These are phyloP conservation scores for Samia ricini DNA, from an alignment of 1,140 invertebrate genomes.

Conservation along the genomic window DNA sequence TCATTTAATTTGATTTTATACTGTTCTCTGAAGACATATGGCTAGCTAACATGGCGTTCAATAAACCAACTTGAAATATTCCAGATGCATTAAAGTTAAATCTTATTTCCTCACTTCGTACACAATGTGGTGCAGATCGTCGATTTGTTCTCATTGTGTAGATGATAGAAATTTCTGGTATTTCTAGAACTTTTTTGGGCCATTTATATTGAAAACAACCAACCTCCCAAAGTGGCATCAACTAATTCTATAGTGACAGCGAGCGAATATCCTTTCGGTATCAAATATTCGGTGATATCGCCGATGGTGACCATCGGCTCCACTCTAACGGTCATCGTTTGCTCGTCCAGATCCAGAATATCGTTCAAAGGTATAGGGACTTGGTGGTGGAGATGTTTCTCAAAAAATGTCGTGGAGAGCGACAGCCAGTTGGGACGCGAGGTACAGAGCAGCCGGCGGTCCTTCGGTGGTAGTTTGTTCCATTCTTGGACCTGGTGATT, in stretches of 20 bases:
- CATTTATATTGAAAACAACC: background rate
- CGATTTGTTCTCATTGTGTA: too few species aligned
- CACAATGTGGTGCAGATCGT: too few species aligned
- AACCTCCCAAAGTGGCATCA: constrained; percentile 86
- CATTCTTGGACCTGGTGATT: constrained; percentile 76
- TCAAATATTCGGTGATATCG: constrained; percentile 85
- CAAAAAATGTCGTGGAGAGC: constrained; percentile 82
- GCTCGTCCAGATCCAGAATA: constrained; percentile 83
- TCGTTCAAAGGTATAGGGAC: constrained; percentile 82
- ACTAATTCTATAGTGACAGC: constrained; percentile 90
- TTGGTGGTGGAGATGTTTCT: constrained; percentile 81
- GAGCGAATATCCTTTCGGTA: constrained; percentile 86
- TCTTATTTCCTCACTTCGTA: too few species aligned
- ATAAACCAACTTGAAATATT: too few species aligned
- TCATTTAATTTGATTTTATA: too few species aligned
- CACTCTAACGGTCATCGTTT: constrained; percentile 82
- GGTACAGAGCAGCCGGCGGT: constrained; percentile 80
- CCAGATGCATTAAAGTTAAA: too few species aligned
- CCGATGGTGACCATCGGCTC: constrained; percentile 91
- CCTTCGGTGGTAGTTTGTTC: constrained; percentile 74
- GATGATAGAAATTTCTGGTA: too few species aligned
- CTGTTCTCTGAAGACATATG: too few species aligned
- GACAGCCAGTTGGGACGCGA: constrained; percentile 83
- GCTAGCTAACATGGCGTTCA: too few species aligned
- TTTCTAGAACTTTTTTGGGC: too few species aligned